phyloP scores from a whole-genome alignment of 2,797 vertebrate species.

The Anguilla pacifica region DNA sequence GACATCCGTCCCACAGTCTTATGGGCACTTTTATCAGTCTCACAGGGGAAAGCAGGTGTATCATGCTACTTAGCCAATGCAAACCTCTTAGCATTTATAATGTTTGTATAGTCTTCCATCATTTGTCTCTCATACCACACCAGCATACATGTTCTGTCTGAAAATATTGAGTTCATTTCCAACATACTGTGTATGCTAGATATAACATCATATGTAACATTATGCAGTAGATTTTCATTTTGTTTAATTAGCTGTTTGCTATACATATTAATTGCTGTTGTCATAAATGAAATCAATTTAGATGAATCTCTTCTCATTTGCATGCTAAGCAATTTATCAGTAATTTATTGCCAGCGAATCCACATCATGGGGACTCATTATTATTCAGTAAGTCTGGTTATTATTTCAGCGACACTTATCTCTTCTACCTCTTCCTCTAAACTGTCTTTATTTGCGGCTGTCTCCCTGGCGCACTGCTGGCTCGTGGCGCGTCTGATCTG shows the following conservation, averaged over 20 bases:
- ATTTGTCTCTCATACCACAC: neutral
- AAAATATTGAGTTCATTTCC: neutral
- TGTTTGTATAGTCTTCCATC: neutral
- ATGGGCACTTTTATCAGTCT: neutral
- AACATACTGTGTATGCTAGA: neutral
- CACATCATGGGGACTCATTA: neutral
- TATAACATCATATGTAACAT: too few species aligned
- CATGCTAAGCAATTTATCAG: neutral
- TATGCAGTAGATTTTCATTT: neutral
- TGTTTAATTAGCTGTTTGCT: neutral
- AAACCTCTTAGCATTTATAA: neutral
- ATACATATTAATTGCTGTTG: neutral
- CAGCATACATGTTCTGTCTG: neutral
- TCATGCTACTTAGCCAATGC: neutral
- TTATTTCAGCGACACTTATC: neutral
- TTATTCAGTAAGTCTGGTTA: neutral
- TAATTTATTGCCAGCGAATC: neutral
- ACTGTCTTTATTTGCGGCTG: constrained; percentile 7
- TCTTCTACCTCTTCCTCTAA: neutral
- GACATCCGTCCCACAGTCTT: neutral
- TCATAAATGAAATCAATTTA: neutral
- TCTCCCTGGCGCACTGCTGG: neutral
- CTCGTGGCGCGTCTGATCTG: neutral
- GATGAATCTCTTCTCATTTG: neutral
- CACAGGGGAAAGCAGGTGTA: neutral